These are phyloP conservation scores for Urocyon cinereoargenteus DNA, from an alignment of 2,797 vertebrate genomes.

Conservation along the genomic window DNA sequence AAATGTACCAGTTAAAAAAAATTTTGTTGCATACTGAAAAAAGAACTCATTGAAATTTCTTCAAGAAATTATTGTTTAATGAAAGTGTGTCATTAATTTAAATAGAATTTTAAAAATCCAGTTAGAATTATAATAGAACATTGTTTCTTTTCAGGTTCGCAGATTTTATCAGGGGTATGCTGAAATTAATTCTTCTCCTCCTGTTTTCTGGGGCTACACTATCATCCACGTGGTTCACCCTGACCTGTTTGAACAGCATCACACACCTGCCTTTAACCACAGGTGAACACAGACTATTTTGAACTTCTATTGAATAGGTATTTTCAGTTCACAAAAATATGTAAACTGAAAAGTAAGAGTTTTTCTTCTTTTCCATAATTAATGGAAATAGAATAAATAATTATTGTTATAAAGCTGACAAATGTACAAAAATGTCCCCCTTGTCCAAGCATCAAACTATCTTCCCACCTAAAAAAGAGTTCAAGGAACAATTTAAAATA, in stretches of 20 bases:
- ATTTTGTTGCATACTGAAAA: slow-evolving; percentile 9
- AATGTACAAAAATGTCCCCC: not conserved
- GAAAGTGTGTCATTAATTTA: slow-evolving; percentile 34
- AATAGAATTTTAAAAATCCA: slow-evolving; percentile 7
- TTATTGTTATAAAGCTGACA: not conserved
- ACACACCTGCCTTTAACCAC: slow-evolving; percentile 97
- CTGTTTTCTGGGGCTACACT: slow-evolving; percentile 97
- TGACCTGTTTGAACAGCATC: slow-evolving; percentile 94
- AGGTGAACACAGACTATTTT: slow-evolving; percentile 88
- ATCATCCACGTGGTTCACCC: slow-evolving; percentile 97
- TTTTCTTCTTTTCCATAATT: slow-evolving; percentile 4
- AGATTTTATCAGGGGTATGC: slow-evolving; percentile 97
- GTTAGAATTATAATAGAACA: slow-evolving; percentile 15
- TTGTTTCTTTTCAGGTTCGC: slow-evolving; percentile 92
- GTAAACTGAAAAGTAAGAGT: not conserved
- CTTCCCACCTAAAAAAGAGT: slow-evolving; percentile 25
- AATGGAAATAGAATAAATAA: not conserved
- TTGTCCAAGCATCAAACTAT: not conserved
- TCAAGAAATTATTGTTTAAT: slow-evolving; percentile 51
- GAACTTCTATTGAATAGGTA: slow-evolving; percentile 15
- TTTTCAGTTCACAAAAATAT: slow-evolving; percentile 18
- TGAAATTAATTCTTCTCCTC: slow-evolving; percentile 97
- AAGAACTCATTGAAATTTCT: slow-evolving; percentile 39
- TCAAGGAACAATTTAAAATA: slow-evolving; percentile 54
- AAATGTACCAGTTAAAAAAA: not conserved